phyloP scores from a whole-genome alignment of 2,888 invertebrate genomes.

The Linnaemya tessellans region DNA sequence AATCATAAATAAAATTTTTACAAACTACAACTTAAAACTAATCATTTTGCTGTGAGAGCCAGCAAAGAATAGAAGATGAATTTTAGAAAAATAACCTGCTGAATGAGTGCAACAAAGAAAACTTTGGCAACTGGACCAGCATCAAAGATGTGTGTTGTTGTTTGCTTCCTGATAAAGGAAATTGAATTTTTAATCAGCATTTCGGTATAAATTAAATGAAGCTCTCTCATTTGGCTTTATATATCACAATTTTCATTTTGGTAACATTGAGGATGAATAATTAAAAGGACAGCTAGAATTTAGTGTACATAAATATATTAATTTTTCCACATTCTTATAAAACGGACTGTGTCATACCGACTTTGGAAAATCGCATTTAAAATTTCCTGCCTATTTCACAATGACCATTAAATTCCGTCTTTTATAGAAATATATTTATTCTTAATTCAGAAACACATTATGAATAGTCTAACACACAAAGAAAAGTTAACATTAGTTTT shows the following conservation, averaged over 20 bases:
- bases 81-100: background rate
- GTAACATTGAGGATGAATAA: background rate
- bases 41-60: slow-evolving; percentile 31
- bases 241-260: slow-evolving; percentile 14
- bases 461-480: too few species aligned
- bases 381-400: too few species aligned
- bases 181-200: slow-evolving; percentile 65
- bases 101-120: slow-evolving; percentile 13
- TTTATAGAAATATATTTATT: too few species aligned
- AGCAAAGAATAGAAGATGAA: slow-evolving; percentile 5
- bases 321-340: too few species aligned
- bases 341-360: too few species aligned
- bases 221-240: background rate
- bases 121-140: background rate
- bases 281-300: background rate
- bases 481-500: too few species aligned
- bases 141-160: slow-evolving; percentile 12
- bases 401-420: too few species aligned
- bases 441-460: too few species aligned
- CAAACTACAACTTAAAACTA: slow-evolving; percentile 23
- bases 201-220: slow-evolving; percentile 34
- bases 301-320: too few species aligned
- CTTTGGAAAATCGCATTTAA: too few species aligned
- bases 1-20: slow-evolving; percentile 42
- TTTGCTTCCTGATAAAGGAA: slow-evolving; percentile 64